Evolutionary conservation across 1,140 invertebrate genomes (phyloP).

Genomic region (Zaprionus vittiger): DNA sequence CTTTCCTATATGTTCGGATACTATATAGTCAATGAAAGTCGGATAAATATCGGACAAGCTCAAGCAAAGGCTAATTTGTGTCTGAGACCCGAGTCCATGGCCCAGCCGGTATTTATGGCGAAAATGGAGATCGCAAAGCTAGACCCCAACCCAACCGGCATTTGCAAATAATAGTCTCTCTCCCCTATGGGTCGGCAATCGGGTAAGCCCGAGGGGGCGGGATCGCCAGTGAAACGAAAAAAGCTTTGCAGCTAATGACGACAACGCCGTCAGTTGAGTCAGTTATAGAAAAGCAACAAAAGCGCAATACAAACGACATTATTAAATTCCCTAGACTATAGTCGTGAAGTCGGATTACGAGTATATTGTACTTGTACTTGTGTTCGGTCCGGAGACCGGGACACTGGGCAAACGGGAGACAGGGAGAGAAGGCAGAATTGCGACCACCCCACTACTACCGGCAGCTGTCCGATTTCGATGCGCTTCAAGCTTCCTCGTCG

Average conservation of each 20-base stretch:
- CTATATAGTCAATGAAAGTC: conserved; percentile 2
- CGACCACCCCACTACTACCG: conserved; percentile 50
- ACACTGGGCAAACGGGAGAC: neutral
- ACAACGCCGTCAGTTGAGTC: conserved; percentile 23
- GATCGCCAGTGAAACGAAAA: conserved; percentile 47
- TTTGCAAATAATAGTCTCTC: conserved; percentile 36
- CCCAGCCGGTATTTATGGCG: conserved; percentile 70
- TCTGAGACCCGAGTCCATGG: conserved; percentile 54
- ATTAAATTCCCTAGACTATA: conserved; percentile 69
- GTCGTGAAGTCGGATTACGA: conserved; percentile 49
- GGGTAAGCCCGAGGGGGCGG: conserved; percentile 12
- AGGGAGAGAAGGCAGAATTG: conserved; percentile 4
- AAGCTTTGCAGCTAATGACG: conserved; percentile 58
- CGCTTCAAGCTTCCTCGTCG: conserved; percentile 61
- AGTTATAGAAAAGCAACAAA: conserved; percentile 46
- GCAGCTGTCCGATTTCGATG: conserved; percentile 65
- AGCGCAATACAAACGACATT: conserved; percentile 76
- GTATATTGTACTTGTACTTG: neutral
- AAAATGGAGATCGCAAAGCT: conserved; percentile 55
- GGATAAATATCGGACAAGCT: conserved; percentile 7
- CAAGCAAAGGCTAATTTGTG: conserved; percentile 65
- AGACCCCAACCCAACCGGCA: conserved; percentile 27
- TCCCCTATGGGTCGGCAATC: neutral
- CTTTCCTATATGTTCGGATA: conserved; percentile 9
- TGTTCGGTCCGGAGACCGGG: neutral